phyloP scores from a whole-genome alignment of 2,888 invertebrate genomes.

The Nesidiocoris tenuis region DNA sequence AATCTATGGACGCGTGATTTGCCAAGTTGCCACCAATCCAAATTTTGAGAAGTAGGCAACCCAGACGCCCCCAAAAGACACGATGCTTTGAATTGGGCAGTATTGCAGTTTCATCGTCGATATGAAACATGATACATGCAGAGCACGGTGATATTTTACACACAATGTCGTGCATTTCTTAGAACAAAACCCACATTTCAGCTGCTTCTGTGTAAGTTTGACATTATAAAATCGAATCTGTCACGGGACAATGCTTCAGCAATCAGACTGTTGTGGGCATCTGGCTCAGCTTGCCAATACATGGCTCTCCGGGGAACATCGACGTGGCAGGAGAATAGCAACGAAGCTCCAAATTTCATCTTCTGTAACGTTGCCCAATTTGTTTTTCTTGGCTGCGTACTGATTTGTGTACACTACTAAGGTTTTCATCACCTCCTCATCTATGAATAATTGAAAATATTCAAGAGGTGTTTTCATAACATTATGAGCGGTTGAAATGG shows the following conservation, averaged over 20 bases:
- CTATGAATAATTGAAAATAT: slow-evolving; percentile 17
- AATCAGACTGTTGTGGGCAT: slow-evolving; percentile 24
- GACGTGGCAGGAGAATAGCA: slow-evolving; percentile 28
- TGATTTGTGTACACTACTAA: slow-evolving; percentile 40
- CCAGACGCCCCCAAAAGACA: too few species aligned
- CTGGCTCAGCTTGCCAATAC: slow-evolving; percentile 29
- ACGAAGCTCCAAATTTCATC: slow-evolving; percentile 40
- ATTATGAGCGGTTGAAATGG: neutral
- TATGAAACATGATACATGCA: neutral
- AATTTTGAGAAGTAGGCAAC: too few species aligned
- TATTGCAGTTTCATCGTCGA: too few species aligned
- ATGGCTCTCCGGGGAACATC: slow-evolving; percentile 3
- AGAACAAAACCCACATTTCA: slow-evolving; percentile 1
- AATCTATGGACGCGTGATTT: too few species aligned
- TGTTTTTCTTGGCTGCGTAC: slow-evolving; percentile 45
- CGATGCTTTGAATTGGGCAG: too few species aligned
- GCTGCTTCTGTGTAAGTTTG: slow-evolving; percentile 6
- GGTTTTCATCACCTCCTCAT: slow-evolving; percentile 15
- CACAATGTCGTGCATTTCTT: slow-evolving; percentile 3
- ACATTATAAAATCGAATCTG: slow-evolving; percentile 19
- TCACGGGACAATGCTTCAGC: slow-evolving; percentile 18
- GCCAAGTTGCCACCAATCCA: too few species aligned
- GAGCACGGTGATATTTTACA: neutral
- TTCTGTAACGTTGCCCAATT: slow-evolving; percentile 28
- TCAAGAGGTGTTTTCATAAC: slow-evolving; percentile 7